Base-by-base conservation (phyloP, 2,888 invertebrate genomes). In the Elysia crispata region DNA sequence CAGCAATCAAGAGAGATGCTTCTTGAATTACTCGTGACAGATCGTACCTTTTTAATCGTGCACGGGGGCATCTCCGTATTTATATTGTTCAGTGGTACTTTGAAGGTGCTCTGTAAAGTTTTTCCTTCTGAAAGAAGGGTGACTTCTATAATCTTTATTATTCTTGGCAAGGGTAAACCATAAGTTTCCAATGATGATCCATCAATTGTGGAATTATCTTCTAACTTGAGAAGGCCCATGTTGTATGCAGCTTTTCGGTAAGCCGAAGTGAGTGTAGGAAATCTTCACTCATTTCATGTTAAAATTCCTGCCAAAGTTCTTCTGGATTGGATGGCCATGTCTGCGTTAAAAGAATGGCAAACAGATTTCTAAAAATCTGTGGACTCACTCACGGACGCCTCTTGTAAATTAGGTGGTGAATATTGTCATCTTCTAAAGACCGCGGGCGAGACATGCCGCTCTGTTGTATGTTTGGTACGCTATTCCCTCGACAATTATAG, bases 61-160 rank as follows among this genome's bases (percentile, higher is more conserved):
- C 60, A 60, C 5, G 23, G 15, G 5, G 69, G 69, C 8, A 18
- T 11, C 13, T 69, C 69, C 13, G 69, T 18, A 18, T 33, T 69
- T 11, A 20, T 30, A 1, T 31, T 20, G n/a, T 69, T 69, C 1
- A 69, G 33, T 31, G 69, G 69, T n/a, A 69, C 69, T 69, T n/a
- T 69, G 31, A 50, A 73, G 1, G 73, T 54, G 20, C 73, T 73
- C 25, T 73, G 73, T 6, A 73, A 50, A 50, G 73, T 73, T 25
- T 54, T n/a, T 15, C 73, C 73, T 25, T 54, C 73, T 23, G 49
- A 54, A 15, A 73, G 54, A 15, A 73, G 54, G 25, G 73, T 73
- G 3, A 54, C 73, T 15, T 50, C 73, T 15, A 73, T 23, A 41
- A 8, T 25, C 15, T 13, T 23, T 50, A 1, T 15, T 13, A 13